phyloP scores from a whole-genome alignment of 2,113 vertebrate species.

The Cyprinodon variegatus region DNA sequence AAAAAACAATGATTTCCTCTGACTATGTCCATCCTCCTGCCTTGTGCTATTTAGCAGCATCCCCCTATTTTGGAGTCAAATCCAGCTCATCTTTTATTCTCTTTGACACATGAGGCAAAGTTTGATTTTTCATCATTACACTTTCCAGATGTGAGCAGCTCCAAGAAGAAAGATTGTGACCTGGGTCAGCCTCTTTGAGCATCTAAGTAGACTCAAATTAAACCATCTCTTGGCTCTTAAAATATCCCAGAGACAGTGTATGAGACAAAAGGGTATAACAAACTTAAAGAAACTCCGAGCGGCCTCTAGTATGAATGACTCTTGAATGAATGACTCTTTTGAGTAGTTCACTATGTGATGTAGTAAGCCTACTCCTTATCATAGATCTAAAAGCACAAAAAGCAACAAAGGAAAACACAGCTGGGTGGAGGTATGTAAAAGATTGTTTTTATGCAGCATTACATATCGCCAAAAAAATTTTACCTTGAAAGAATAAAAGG shows the following conservation, averaged over 20 bases:
- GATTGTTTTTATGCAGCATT: slow-evolving; percentile 39
- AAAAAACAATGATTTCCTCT: slow-evolving; percentile 29
- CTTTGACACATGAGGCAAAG: slow-evolving; percentile 52
- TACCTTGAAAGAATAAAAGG: slow-evolving; percentile 39
- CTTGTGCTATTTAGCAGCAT: slow-evolving; percentile 26
- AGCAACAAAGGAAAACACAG: slow-evolving; percentile 43
- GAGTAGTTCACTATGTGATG: slow-evolving; percentile 23
- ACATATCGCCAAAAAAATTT: slow-evolving; percentile 64
- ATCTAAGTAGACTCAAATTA: slow-evolving; percentile 48
- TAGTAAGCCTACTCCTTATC: slow-evolving; percentile 46
- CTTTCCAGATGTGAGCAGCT: slow-evolving; percentile 67
- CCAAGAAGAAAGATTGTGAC: slow-evolving; percentile 53
- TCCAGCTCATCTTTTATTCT: slow-evolving; percentile 60
- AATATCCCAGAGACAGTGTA: slow-evolving; percentile 48
- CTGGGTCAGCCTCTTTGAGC: slow-evolving; percentile 57
- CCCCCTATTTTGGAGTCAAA: slow-evolving; percentile 47
- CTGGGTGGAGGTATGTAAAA: slow-evolving; percentile 45
- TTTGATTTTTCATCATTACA: slow-evolving; percentile 53
- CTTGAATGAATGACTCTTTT: slow-evolving; percentile 35
- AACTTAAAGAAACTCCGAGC: slow-evolving; percentile 56
- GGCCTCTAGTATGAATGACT: slow-evolving; percentile 53
- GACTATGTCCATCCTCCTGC: slow-evolving; percentile 14
- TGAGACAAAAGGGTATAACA: slow-evolving; percentile 68
- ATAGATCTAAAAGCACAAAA: slow-evolving; percentile 45
- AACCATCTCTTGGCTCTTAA: slow-evolving; percentile 43